Percentiles rank a stretch among this genome's conserved stretches.
Evolutionary conservation across 2,888 invertebrate species (phyloP).

Genomic region (Hypomecis punctinalis): DNA sequence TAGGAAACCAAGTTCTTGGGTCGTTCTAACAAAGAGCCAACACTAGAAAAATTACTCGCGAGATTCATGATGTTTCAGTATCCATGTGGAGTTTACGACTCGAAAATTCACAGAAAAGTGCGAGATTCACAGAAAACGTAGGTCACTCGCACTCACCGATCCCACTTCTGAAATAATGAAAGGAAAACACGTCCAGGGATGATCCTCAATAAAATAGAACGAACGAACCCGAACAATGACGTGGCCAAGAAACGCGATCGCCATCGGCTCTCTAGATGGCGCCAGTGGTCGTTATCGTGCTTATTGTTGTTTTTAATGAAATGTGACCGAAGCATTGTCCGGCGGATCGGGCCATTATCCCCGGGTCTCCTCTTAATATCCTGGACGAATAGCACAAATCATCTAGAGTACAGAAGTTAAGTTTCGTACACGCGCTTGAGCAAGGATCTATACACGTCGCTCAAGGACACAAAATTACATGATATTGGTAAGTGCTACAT

Average conservation of each 20-base stretch:
- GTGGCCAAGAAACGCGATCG: conserved; percentile 55
- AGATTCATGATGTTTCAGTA: too few species aligned
- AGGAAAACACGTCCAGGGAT: neutral
- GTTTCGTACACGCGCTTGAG: too few species aligned
- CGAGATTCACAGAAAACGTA: neutral
- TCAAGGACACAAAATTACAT: too few species aligned
- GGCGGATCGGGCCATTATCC: conserved; percentile 72
- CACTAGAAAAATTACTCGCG: too few species aligned
- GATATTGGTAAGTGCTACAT: too few species aligned
- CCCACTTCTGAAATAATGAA: conserved; percentile 2
- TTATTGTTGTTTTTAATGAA: conserved; percentile 80
- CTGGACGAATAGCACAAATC: conserved; percentile 24
- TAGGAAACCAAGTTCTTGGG: too few species aligned
- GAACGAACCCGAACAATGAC: conserved; percentile 25
- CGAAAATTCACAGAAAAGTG: too few species aligned
- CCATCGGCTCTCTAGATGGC: conserved; percentile 46
- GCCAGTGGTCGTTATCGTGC: conserved; percentile 60
- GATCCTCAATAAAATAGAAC: conserved; percentile 23
- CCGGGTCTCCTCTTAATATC: conserved; percentile 67
- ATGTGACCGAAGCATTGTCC: conserved; percentile 74
- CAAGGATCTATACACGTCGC: too few species aligned
- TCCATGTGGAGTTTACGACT: too few species aligned
- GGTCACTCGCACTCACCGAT: neutral
- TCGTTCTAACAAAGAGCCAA: too few species aligned
- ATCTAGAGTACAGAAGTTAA: too few species aligned